Evolutionary conservation across 2,113 vertebrate genomes (phyloP).

Genomic region (Jaculus jaculus): DNA sequence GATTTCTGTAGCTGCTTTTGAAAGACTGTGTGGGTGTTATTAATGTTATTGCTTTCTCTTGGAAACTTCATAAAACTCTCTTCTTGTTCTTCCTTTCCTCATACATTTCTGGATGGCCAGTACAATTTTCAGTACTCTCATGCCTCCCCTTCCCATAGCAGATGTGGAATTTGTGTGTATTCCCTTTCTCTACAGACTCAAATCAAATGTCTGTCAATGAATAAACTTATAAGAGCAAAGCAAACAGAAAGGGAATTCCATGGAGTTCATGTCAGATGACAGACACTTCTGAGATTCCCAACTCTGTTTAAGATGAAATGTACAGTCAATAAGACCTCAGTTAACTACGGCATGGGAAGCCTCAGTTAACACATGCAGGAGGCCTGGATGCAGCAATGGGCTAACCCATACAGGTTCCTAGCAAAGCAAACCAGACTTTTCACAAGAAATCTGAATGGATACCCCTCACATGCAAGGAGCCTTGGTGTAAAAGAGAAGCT

Average conservation of each 20-base stretch:
- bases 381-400: not conserved
- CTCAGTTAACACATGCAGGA: rapidly evolving
- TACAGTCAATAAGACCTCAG: not conserved
- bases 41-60: not conserved
- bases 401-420: not conserved
- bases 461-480: not conserved
- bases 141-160: not conserved
- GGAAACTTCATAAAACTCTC: not conserved
- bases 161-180: not conserved
- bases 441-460: not conserved
- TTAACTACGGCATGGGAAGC: not conserved
- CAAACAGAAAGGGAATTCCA: not conserved
- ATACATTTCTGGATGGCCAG: not conserved
- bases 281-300: not conserved
- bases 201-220: not conserved
- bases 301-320: not conserved
- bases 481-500: not conserved
- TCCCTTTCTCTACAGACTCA: conserved; percentile 1
- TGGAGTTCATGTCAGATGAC: not conserved
- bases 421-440: not conserved
- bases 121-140: not conserved
- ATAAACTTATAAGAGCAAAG: not conserved
- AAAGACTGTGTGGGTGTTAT: too few relatives aligned
- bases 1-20: too few relatives aligned
- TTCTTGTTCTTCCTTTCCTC: not conserved